Conservation (phyloP, 2,797 vertebrate species). For the Meda fulgida region DNA sequence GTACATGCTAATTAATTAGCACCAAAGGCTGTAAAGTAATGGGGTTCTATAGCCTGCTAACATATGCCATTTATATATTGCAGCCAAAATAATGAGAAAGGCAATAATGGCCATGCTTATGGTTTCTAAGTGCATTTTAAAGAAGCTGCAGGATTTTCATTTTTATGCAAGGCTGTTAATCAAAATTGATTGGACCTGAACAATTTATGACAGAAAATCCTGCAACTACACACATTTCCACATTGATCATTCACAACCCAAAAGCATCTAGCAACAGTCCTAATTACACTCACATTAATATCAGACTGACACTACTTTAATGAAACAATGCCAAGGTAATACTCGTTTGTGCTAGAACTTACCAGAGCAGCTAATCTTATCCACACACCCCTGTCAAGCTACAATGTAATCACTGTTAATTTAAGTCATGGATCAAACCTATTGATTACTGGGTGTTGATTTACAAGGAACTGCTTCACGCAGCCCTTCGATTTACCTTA, state of each 20-base stretch:
- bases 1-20: constrained; percentile 69
- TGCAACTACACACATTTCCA: background rate
- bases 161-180: constrained; percentile 17
- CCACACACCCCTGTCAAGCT: background rate
- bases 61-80: constrained; percentile 71
- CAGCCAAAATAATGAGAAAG: constrained; percentile 50
- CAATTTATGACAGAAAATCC: background rate
- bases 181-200: constrained; percentile 14
- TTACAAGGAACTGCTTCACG: background rate
- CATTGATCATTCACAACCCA: background rate
- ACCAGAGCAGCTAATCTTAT: constrained; percentile 8
- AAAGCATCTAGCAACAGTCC: background rate
- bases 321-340: constrained; percentile 2
- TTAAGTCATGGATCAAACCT: constrained; percentile 23
- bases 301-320: constrained; percentile 9
- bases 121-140: constrained; percentile 49
- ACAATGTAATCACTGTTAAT: constrained; percentile 21
- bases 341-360: background rate
- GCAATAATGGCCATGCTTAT: constrained; percentile 39
- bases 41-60: constrained; percentile 55
- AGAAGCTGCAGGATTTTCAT: constrained; percentile 1
- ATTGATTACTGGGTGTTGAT: constrained; percentile 42
- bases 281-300: constrained; percentile 6
- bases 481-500: constrained; percentile 12
- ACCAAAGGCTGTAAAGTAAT: constrained; percentile 65